phyloP scores from a whole-genome alignment of 2,888 invertebrate species.

The Plusia festucae region DNA sequence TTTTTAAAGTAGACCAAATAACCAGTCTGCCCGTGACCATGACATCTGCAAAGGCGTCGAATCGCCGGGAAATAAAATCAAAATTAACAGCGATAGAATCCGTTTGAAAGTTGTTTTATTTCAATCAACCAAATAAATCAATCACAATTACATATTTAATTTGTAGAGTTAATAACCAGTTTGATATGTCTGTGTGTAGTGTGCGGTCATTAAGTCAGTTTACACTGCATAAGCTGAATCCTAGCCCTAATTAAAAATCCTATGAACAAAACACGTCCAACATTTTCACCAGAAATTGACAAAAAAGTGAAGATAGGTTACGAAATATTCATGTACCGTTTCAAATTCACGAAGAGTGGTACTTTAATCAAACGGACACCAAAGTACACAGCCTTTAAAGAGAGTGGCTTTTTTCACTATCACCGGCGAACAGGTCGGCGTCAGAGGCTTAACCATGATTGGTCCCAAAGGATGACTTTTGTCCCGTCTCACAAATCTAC shows the following conservation, averaged over 20 bases:
- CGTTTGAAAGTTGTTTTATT: too few species aligned
- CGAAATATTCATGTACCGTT: conserved; percentile 50
- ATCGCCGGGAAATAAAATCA: too few species aligned
- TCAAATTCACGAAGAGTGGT: conserved; percentile 46
- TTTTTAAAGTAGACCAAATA: background rate
- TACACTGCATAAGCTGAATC: background rate
- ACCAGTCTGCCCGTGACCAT: too few species aligned
- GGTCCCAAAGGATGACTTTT: conserved; percentile 49
- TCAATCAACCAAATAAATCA: background rate
- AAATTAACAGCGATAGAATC: too few species aligned
- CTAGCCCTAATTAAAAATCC: background rate
- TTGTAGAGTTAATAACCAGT: background rate
- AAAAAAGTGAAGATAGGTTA: conserved; percentile 47
- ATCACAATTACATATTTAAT: background rate
- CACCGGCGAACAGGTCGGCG: conserved; percentile 54
- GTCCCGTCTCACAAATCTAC: conserved; percentile 49
- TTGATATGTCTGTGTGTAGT: too few species aligned
- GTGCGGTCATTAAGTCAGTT: too few species aligned
- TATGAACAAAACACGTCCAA: conserved; percentile 10
- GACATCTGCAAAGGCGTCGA: too few species aligned
- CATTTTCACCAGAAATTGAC: conserved; percentile 31
- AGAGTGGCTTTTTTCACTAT: conserved; percentile 55
- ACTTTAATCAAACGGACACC: conserved; percentile 56
- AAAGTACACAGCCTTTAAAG: conserved; percentile 52
- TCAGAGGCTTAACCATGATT: conserved; percentile 49